Percentiles rank a stretch among this genome's conserved stretches.
Conservation (phyloP, 2,113 vertebrate species). For the Eulacestoma nigropectus region DNA sequence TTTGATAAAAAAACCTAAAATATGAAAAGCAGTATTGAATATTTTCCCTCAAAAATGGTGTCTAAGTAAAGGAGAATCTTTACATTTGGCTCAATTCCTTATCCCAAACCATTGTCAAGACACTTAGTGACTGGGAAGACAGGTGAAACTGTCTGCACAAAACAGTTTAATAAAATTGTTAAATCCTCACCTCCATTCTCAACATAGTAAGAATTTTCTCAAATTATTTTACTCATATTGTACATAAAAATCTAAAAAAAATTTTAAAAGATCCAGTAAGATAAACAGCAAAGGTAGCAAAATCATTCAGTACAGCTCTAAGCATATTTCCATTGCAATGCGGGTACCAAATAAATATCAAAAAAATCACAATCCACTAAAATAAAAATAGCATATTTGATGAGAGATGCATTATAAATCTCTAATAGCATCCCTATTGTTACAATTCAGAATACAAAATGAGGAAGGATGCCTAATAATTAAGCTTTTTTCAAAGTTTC, state of each 20-base stretch:
- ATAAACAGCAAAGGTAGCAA: neutral
- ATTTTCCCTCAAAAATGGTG: neutral
- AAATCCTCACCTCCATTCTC: neutral
- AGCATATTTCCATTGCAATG: neutral
- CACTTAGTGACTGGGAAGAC: neutral
- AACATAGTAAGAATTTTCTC: neutral
- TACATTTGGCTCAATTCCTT: neutral
- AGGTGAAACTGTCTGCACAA: neutral
- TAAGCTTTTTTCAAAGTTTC: neutral
- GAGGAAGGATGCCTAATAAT: neutral
- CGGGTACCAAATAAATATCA: neutral
- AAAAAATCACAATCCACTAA: fast-evolving
- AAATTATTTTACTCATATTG: neutral
- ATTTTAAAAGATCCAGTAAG: neutral
- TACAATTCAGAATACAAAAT: neutral
- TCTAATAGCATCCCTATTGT: neutral
- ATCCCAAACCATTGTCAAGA: neutral
- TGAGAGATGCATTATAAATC: neutral
- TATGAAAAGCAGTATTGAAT: neutral
- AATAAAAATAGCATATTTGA: neutral
- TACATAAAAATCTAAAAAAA: neutral
- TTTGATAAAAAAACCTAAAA: neutral
- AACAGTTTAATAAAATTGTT: neutral
- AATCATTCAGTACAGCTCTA: neutral
- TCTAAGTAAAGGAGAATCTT: neutral